Evolutionary conservation across 2,888 invertebrate genomes (phyloP), one percentile per base, ranked within the genome.

Genomic region (Drosophila heteroneura): DNA sequence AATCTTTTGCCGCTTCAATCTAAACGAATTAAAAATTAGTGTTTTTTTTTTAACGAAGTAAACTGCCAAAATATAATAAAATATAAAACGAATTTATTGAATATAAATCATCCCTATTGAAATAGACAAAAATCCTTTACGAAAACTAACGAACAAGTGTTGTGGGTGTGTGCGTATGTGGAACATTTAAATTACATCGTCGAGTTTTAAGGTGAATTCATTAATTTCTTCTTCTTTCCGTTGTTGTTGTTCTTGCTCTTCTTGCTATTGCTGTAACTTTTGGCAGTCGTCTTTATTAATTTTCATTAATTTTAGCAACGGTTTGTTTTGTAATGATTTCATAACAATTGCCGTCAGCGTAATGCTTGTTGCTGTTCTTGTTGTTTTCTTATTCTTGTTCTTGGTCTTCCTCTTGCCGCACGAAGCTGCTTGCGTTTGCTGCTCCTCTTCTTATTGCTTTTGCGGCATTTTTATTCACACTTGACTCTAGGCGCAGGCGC

Each of bases 311-410:
- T 68, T 67, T 63, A 59, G 63, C 68, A 56, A 49, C 66, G 52
- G 63, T 71, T 85, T 79, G 91, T 91, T 92, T 91, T 91, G 90
- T 91, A 91, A 91, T 77, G 84, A 88, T 91, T 91, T 91, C 91
- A 92, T 91, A 91, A 91, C 86, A 85, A 82, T 75, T 73, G 83
- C 79, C 85, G 74, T 79, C 73, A 86, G 72, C 79, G 79, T 77
- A 84, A 86, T 80, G 69, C 58, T 73, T 58, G 37, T 70, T 54
- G 53, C 51, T 77, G 39, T 60, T 70, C 16, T 62, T 73, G 35
- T 67, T 56, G 19, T 56, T 41, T 28, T 41, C n/a, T 51, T 51
- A 16, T 51, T 70, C 22, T 70, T 49, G 19, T 69, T 41, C 19
- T 57, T 61, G 66, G 41, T 61, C 54, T 60, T 52, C 32, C 47